Evolutionary conservation across 2,113 vertebrate species (phyloP), one percentile per base, ranked within the genome.

Genomic region (Zosterops borbonicus): DNA sequence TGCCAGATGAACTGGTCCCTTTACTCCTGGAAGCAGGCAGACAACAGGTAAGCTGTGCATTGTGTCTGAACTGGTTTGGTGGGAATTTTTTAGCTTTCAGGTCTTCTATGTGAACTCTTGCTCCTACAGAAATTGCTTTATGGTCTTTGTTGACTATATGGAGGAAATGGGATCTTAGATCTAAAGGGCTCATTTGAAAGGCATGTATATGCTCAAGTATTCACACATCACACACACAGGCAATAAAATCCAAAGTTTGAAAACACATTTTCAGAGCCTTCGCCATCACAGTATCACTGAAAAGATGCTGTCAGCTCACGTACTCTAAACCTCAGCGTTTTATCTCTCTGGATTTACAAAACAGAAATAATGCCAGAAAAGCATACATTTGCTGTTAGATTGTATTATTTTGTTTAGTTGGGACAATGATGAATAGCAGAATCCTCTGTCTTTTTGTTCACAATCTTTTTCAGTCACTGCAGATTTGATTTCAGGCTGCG

Each of bases 31-130:
- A 95, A 89, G 84, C 58, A 89, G 91, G 90, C 76, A 94, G 91
- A 94, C 81, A 95, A 69, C 64, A 83, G 85, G 92, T 80, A 96
- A 93, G 77, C 49, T 86, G n/a, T 86, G 75, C 53, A 81, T 92
- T 94, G 90, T 96, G 88, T 95, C 94, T 94, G 92, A 97, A 96
- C 95, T 90, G 90, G 94, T 93, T 91, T 87, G 93, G 85, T 96
- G 93, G 93, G 88, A 96, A 96, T 92, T 96, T 91, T 87, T 87
- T 46, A 83, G 83, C 90, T 96, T 96, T 96, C 86, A 80, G 92
- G 92, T 95, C 85, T 90, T 94, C 76, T 44, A 16, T 2, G 62
- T 92, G 92, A 96, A 96, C 90, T 95, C 95, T 95, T 96, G 94
- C 92, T 96, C 85, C 85, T 88, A 22, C 64, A 97, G 94, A 95